phyloP scores from a whole-genome alignment of 1,140 invertebrate genomes.

The Zaprionus nigranus region DNA sequence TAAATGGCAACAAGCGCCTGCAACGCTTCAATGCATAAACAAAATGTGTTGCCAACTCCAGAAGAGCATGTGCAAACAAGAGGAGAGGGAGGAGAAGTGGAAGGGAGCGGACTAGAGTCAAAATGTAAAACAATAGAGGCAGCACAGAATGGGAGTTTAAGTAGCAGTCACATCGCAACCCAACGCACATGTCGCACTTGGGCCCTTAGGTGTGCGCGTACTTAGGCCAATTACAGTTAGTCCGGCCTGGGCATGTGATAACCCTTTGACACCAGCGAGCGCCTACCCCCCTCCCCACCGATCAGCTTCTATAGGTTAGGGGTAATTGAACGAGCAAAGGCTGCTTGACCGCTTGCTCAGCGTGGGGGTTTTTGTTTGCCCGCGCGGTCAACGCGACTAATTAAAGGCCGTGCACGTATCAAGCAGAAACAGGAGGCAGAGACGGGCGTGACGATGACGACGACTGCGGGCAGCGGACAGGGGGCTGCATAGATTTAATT shows the following conservation, averaged over 20 bases:
- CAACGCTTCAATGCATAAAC: slow-evolving; percentile 64
- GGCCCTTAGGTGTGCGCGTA: slow-evolving; percentile 66
- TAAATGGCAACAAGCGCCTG: slow-evolving; percentile 36
- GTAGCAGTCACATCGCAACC: slow-evolving; percentile 1
- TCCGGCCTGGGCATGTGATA: slow-evolving; percentile 46
- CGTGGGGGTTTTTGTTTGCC: slow-evolving; percentile 24
- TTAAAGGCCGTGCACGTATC: slow-evolving; percentile 72
- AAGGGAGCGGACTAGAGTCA: not conserved
- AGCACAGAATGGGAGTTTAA: slow-evolving; percentile 8
- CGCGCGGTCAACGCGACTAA: slow-evolving; percentile 52
- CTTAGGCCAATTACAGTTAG: slow-evolving; percentile 68
- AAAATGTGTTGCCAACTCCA: slow-evolving; percentile 59
- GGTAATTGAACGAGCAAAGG: slow-evolving; percentile 6
- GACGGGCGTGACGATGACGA: too few relatives aligned
- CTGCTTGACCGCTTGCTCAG: not conserved
- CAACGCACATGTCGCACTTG: slow-evolving; percentile 1
- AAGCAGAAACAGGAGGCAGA: not conserved
- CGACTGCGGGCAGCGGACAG: not conserved
- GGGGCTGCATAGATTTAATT: slow-evolving; percentile 68
- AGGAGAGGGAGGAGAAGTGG: not conserved
- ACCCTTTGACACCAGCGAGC: slow-evolving; percentile 59
- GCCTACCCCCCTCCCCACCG: not conserved
- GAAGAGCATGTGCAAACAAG: not conserved
- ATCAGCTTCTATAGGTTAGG: not conserved
- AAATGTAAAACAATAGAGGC: slow-evolving; percentile 22